phyloP scores from a whole-genome alignment of 2,797 vertebrate genomes.

The Chloroceryle inda region DNA sequence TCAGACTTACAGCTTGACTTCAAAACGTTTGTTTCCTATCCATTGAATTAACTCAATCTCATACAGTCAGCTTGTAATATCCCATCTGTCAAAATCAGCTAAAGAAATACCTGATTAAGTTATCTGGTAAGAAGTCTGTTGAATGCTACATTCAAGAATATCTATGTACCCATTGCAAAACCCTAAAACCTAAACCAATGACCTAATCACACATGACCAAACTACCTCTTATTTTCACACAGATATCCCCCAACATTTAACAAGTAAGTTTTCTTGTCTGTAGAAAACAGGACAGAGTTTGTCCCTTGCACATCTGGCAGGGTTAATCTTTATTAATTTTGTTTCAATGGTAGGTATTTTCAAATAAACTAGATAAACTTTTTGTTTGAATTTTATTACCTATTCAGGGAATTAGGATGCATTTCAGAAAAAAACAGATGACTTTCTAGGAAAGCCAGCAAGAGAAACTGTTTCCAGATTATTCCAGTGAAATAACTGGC shows the following conservation, averaged over 20 bases:
- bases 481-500: conserved; percentile 9
- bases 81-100: background rate
- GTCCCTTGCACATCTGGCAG: background rate
- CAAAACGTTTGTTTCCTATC: background rate
- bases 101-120: background rate
- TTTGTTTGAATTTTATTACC: background rate
- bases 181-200: background rate
- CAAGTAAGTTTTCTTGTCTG: background rate
- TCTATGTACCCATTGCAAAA: background rate
- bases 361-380: background rate
- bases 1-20: background rate
- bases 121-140: background rate
- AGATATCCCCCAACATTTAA: background rate
- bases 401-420: background rate
- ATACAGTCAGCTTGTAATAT: background rate
- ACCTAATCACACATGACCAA: background rate
- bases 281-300: background rate
- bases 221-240: background rate
- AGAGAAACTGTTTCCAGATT: conserved; percentile 47
- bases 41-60: background rate
- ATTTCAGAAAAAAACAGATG: conserved; percentile 23
- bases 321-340: background rate
- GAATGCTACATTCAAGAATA: background rate
- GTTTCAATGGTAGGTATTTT: background rate
- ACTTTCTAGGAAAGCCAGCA: conserved; percentile 30